A percentile compares a stretch with the other conserved stretches of the same genome.
phyloP scores from a whole-genome alignment of 2,888 invertebrate species.

The Hetaerina titia region DNA sequence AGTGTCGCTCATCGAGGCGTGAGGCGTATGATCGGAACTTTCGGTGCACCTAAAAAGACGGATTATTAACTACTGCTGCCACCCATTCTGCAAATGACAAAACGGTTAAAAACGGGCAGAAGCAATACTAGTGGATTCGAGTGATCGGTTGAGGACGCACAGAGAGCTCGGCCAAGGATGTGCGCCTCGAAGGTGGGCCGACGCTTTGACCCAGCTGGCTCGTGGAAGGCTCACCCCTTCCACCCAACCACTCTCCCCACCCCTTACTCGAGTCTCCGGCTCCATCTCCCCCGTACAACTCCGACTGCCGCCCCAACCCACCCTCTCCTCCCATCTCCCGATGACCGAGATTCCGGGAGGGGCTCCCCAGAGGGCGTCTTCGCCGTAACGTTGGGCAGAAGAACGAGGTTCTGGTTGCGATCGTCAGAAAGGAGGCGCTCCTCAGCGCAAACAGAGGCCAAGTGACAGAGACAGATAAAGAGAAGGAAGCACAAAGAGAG shows the following conservation, averaged over 20 bases:
- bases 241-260: background rate
- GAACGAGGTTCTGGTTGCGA: constrained; percentile 49
- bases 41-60: no score
- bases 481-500: background rate
- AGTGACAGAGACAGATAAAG: constrained; percentile 52
- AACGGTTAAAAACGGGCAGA: no score
- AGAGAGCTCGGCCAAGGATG: background rate
- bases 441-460: constrained; percentile 53
- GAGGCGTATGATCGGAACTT: no score
- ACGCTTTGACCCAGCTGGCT: constrained; percentile 40
- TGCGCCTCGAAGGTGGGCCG: constrained; percentile 16
- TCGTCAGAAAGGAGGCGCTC: constrained; percentile 58
- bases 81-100: no score
- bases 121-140: background rate
- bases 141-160: background rate
- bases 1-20: no score
- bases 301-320: background rate
- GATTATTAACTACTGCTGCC: no score
- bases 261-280: background rate
- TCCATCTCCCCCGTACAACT: background rate
- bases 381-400: constrained; percentile 29
- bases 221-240: constrained; percentile 15
- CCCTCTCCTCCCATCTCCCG: background rate
- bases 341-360: constrained; percentile 36
- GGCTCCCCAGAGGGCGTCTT: constrained; percentile 56